These are phyloP conservation scores for Drosophila biarmipes DNA, from an alignment of 1,140 invertebrate genomes.

Conservation along the genomic window DNA sequence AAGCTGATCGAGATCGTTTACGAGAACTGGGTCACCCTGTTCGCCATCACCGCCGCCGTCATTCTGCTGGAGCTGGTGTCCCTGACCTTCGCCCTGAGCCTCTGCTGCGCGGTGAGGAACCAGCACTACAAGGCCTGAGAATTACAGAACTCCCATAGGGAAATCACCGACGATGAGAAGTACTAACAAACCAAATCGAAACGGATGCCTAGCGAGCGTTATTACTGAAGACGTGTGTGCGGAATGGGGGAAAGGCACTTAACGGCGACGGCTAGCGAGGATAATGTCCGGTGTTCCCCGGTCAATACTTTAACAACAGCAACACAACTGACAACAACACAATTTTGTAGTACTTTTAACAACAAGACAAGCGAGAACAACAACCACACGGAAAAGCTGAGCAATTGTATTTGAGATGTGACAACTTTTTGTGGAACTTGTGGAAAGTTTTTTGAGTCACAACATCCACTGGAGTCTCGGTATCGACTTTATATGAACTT, in stretches of 20 bases:
- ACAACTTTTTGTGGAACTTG: slow-evolving; percentile 46
- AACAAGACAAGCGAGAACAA: slow-evolving; percentile 28
- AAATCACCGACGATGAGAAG: slow-evolving; percentile 83
- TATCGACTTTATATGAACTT: slow-evolving; percentile 61
- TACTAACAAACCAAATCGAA: slow-evolving; percentile 81
- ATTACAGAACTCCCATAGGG: slow-evolving; percentile 84
- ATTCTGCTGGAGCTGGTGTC: slow-evolving; percentile 90
- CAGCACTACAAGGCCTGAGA: slow-evolving; percentile 90
- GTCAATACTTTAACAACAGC: slow-evolving; percentile 44
- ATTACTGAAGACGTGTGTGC: slow-evolving; percentile 43
- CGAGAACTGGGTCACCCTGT: slow-evolving; percentile 87
- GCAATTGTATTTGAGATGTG: slow-evolving; percentile 63
- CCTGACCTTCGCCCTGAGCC: slow-evolving; percentile 90
- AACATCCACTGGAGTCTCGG: slow-evolving; percentile 25
- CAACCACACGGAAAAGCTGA: slow-evolving; percentile 32
- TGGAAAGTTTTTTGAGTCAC: slow-evolving; percentile 28
- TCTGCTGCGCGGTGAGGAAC: slow-evolving; percentile 90
- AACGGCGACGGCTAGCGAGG: slow-evolving; percentile 19
- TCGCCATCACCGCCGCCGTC: slow-evolving; percentile 88
- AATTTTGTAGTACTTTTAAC: slow-evolving; percentile 76
- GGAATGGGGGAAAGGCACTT: slow-evolving; percentile 43
- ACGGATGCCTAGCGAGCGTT: slow-evolving; percentile 65
- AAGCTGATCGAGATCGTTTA: slow-evolving; percentile 88
- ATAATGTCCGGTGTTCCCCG: slow-evolving; percentile 24
- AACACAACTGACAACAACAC: slow-evolving; percentile 33